Base-by-base conservation (phyloP, 2,113 vertebrate genomes). In the Colinus virginianus region DNA sequence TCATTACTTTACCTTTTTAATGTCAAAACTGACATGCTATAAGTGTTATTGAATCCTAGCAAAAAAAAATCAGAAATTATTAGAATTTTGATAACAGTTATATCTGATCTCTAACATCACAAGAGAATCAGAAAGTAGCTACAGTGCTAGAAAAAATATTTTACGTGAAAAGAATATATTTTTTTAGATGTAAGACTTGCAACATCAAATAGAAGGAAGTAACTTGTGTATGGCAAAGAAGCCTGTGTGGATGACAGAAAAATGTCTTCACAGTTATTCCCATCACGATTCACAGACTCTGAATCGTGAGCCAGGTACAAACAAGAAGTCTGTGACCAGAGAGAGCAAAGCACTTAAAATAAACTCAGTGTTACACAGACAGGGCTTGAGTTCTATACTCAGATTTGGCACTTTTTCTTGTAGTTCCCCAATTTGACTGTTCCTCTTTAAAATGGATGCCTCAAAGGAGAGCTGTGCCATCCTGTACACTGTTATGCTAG, bases 181-280 rank as follows among this genome's bases (percentile, higher is more conserved):
- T 38, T 38, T 64, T 83, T 49, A 88, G 59, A 40, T 82, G 46
- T 81, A 63, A 78, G 19, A 51, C 53, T 70, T 63, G 78, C 53
- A 92, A 32, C 25, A 34, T 51, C 74, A 76, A 74, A 83, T 38
- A 80, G 56, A 93, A 95, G 84, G 43, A 94, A 82, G 36, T 88
- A 78, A 83, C 72, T 70, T 38, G 30, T 92, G 88, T 88, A 58
- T 75, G 76, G 77, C 66, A 94, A 80, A 64, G 88, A 88, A 92
- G 55, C 14, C 76, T 88, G 77, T 78, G 63, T 84, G 78, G 74
- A 94, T 92, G 46, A 93, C 61, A 91, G 67, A 94, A 76, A 43
- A 34, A 61, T 48, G 69, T 81, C 58, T 90, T 88, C 91, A 69
- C 63, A 86, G 4, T 26, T 62, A 38, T 90, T 90, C 58, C 59